Evolutionary conservation across 2,888 invertebrate genomes (phyloP).

Genomic region (Criorhina ranunculi): DNA sequence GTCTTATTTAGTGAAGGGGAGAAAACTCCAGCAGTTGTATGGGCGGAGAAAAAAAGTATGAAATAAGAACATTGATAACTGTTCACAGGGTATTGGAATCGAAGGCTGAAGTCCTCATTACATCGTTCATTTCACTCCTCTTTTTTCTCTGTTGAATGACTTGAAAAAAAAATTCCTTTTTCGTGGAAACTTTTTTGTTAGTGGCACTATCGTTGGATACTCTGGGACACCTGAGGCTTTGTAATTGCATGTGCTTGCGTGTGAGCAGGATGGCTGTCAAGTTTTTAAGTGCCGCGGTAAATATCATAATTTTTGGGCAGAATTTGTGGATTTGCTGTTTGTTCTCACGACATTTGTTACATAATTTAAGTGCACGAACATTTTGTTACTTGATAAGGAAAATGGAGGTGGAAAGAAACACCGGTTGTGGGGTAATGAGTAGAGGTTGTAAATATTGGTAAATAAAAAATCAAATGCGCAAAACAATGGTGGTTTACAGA

Average conservation of each 20-base stretch:
- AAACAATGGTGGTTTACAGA: too few relatives aligned
- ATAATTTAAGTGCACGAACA: slow-evolving; percentile 27
- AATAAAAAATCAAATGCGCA: too few relatives aligned
- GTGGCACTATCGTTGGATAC: not conserved
- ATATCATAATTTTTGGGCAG: slow-evolving; percentile 9
- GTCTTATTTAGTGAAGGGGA: not conserved
- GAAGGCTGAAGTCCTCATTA: slow-evolving; percentile 18
- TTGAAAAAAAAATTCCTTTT: not conserved
- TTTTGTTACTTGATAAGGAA: not conserved
- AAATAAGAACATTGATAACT: not conserved
- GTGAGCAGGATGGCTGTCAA: slow-evolving; percentile 18
- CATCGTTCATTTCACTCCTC: not conserved
- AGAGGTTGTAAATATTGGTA: not conserved
- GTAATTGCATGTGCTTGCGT: slow-evolving; percentile 26
- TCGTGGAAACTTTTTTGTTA: not conserved
- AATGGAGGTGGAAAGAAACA: too few relatives aligned
- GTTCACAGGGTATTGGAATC: slow-evolving; percentile 2
- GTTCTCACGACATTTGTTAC: slow-evolving; percentile 35
- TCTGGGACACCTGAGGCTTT: slow-evolving; percentile 26
- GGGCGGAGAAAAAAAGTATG: not conserved
- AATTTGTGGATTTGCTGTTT: slow-evolving; percentile 18
- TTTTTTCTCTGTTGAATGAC: not conserved
- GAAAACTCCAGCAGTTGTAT: not conserved
- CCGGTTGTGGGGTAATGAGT: not conserved
- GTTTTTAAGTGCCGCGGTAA: slow-evolving; percentile 39